phyloP scores from a whole-genome alignment of 2,888 invertebrate species.

The Elegia similella region DNA sequence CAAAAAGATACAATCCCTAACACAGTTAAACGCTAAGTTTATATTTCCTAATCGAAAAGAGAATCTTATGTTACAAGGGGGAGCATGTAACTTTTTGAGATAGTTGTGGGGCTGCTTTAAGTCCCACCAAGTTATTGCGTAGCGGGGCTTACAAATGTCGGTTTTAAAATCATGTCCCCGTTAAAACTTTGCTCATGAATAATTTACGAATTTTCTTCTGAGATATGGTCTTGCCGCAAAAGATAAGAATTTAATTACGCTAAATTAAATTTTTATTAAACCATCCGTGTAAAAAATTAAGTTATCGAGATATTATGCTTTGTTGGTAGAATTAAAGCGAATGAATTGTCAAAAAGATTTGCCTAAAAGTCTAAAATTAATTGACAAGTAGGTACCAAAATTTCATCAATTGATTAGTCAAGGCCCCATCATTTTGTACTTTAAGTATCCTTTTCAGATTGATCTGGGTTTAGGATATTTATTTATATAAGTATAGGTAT shows the following conservation, averaged over 20 bases:
- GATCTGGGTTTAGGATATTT: too few species aligned
- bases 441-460: too few species aligned
- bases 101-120: conserved; percentile 37
- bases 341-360: conserved; percentile 20
- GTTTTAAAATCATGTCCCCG: conserved; percentile 78
- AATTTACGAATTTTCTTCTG: conserved; percentile 77
- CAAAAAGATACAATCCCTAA: too few species aligned
- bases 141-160: conserved; percentile 73
- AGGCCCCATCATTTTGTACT: too few species aligned
- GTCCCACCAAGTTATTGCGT: conserved; percentile 53
- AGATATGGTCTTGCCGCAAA: conserved; percentile 73
- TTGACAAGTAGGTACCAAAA: too few species aligned
- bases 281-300: conserved; percentile 68
- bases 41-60: too few species aligned
- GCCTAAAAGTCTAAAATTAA: background rate
- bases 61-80: background rate
- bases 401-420: too few species aligned
- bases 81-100: conserved; percentile 18
- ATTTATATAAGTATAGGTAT: too few species aligned
- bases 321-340: conserved; percentile 43
- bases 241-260: conserved; percentile 78
- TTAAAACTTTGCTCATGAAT: conserved; percentile 80
- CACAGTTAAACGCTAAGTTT: too few species aligned
- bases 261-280: conserved; percentile 73
- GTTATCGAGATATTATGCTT: conserved; percentile 50